Base-by-base conservation (phyloP, 2,113 vertebrate species). In the Danionella cerebrum region DNA sequence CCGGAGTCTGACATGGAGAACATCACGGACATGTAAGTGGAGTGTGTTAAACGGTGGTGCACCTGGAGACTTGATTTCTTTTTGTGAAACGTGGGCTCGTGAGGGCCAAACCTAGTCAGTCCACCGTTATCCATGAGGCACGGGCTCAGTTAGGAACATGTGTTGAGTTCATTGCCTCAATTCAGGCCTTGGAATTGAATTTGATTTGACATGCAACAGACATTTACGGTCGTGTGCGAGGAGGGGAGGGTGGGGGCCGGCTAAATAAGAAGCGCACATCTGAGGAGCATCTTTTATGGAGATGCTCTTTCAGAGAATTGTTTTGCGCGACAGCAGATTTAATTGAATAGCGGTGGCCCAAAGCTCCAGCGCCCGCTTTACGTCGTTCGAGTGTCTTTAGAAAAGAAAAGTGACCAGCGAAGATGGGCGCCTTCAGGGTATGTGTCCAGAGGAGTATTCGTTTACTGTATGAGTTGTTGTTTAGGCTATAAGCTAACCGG, bases 21-120 rank as follows among this genome's bases (percentile, higher is more conserved):
- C 81, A 91, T 98, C 87, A 95, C 93, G 47, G 92, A 96, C 74
- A 97, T 97, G 95, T 96, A 88, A 93, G 95, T 94, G 66, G 14
- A 39, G 5, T 9, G 39, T 25, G 33, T 41, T 39, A 21, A 22
- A n/a, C 31, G 29, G 41, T 13, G 33, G 41, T 52, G 5, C 14
- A 70, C 38, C 36, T 13, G 12, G 27, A 57, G 35, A 50, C 51
- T 18, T 27, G 65, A 27, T 62, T 38, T 41, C 7, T n/a, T 29
- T 54, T 51, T 22, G 11, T 42, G 13, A 11, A 44, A 18, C 11
- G 13, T 18, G 31, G 13, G 68, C 18, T 51, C 44, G 53, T 22
- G 51, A 48, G 42, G 44, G 44, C 8, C 44, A 13, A 14, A 47
- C 45, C 33, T 45, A 62, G 58, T 47, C 31, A 33, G 27, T 47